Conservation (phyloP, 2,888 invertebrate species). For the Hedychridium roseum region DNA sequence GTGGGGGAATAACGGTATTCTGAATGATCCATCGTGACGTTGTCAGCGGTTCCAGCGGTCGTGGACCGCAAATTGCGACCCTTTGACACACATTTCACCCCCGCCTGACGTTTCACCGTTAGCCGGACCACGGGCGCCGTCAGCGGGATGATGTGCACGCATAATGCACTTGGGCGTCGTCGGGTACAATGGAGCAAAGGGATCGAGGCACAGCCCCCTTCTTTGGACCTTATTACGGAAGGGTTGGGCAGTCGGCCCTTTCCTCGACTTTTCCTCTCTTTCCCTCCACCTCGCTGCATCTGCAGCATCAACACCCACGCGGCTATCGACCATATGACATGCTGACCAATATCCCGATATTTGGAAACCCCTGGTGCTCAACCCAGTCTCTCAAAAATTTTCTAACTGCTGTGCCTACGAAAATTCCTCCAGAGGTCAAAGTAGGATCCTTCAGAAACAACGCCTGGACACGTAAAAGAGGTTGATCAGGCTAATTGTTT, state of each 20-base stretch:
- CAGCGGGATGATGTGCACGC: constrained; percentile 29
- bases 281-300: no score
- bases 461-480: no score
- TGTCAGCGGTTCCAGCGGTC: not conserved
- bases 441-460: no score
- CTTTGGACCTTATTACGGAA: constrained; percentile 58
- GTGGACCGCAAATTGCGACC: constrained; percentile 38
- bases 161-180: constrained; percentile 51
- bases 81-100: constrained; percentile 55
- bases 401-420: no score
- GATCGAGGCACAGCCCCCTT: constrained; percentile 45
- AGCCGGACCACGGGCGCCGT: constrained; percentile 45
- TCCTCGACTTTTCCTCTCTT: no score
- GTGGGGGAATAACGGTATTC: no score
- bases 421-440: no score
- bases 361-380: constrained; percentile 37
- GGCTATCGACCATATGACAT: constrained; percentile 63
- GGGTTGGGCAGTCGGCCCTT: constrained; percentile 54
- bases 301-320: constrained; percentile 55
- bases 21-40: no score
- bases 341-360: constrained; percentile 61
- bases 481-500: no score
- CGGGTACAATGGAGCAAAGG: constrained; percentile 44
- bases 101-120: constrained; percentile 48
- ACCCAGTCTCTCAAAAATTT: no score